These are phyloP conservation scores for Rotaria magnacalcarata DNA, from an alignment of 2,888 invertebrate species.

Conservation along the genomic window DNA sequence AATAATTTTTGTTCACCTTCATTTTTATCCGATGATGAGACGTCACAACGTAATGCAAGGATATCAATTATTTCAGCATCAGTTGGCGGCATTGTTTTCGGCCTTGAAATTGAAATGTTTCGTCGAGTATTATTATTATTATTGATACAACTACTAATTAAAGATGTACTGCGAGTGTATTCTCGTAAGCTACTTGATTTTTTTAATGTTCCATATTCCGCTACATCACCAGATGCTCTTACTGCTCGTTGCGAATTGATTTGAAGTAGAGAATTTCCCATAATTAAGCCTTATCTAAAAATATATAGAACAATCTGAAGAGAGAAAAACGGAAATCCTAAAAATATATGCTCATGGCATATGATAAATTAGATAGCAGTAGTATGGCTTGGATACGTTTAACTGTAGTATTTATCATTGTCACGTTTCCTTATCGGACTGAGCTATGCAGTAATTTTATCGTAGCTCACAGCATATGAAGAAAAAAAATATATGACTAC, in stretches of 20 bases:
- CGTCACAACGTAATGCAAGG: neutral
- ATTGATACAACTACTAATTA: neutral
- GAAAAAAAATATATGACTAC: neutral
- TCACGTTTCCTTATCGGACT: neutral
- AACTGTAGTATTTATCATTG: neutral
- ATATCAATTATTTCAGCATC: slow-evolving; percentile 18
- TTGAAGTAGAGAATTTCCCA: neutral
- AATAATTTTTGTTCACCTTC: slow-evolving; percentile 8
- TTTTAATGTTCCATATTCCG: neutral
- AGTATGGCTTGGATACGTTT: neutral
- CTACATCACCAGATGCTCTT: neutral
- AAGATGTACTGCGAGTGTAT: neutral
- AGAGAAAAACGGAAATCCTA: neutral
- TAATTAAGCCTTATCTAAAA: neutral
- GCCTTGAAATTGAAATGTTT: neutral
- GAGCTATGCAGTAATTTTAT: slow-evolving; percentile 2
- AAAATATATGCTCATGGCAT: no score
- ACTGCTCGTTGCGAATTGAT: neutral
- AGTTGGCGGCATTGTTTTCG: neutral
- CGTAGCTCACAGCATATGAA: neutral
- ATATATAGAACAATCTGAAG: neutral
- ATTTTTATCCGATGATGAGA: neutral
- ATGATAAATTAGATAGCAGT: no score
- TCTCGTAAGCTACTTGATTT: slow-evolving; percentile 9
- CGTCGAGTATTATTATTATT: neutral